Conservation (phyloP, 2,113 vertebrate genomes). For the Alethe castanea region DNA sequence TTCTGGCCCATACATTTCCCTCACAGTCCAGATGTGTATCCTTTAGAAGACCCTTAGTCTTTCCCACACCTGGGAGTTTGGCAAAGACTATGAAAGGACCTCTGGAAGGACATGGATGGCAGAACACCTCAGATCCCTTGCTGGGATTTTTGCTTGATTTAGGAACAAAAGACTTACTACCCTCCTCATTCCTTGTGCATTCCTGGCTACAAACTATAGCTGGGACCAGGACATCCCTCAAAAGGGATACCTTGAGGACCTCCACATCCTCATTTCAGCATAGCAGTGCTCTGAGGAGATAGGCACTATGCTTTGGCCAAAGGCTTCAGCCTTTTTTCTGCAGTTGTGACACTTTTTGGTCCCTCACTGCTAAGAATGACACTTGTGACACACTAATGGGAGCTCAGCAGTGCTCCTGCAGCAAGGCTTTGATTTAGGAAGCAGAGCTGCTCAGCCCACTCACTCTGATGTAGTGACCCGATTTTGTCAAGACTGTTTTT, state of each 20-base stretch:
- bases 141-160: not conserved
- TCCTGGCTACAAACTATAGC: not conserved
- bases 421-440: slow-evolving; percentile 21
- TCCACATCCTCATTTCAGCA: not conserved
- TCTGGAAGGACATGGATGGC: not conserved
- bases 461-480: slow-evolving; percentile 51
- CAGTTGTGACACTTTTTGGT: not conserved
- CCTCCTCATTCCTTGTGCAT: not conserved
- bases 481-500: slow-evolving; percentile 55
- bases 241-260: not conserved
- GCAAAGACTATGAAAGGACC: not conserved
- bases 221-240: not conserved
- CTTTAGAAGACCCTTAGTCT: not conserved
- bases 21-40: not conserved
- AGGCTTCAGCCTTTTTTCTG: not conserved
- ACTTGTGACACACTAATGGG: not conserved
- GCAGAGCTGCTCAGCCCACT: slow-evolving; percentile 4
- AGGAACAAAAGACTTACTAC: not conserved
- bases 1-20: rapidly evolving
- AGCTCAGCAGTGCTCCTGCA: not conserved
- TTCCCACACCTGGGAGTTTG: not conserved
- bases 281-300: not conserved
- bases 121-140: not conserved
- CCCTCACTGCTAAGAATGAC: not conserved
- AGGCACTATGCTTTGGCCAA: not conserved